A percentile compares a stretch with the other conserved stretches of the same genome.
Conservation (phyloP, 2,113 vertebrate species). For the Calidris pygmaea region DNA sequence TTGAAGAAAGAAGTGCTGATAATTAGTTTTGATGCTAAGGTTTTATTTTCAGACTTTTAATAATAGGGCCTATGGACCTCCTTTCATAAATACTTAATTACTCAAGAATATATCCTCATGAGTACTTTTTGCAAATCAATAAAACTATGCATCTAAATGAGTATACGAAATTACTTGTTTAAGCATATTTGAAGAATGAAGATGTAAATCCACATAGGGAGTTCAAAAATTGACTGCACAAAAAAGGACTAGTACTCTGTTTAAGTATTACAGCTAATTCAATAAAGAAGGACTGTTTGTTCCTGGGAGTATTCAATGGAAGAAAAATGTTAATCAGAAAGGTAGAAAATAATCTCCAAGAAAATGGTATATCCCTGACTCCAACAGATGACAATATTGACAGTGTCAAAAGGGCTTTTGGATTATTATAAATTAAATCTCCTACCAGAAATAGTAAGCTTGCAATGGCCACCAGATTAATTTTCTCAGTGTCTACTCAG, state of each 20-base stretch:
- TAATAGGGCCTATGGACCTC: background rate
- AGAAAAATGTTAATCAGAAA: background rate
- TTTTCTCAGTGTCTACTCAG: background rate
- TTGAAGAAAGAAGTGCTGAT: background rate
- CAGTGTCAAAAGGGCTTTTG: background rate
- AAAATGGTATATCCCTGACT: background rate
- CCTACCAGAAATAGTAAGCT: background rate
- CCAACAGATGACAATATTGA: background rate
- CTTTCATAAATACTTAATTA: background rate
- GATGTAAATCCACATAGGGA: background rate
- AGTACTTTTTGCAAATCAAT: background rate
- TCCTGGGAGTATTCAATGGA: background rate
- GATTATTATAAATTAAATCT: background rate
- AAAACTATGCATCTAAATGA: background rate
- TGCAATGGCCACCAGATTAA: background rate
- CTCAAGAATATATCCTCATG: background rate
- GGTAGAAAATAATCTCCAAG: background rate
- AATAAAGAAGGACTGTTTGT: background rate
- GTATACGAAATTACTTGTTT: background rate
- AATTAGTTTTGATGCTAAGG: background rate
- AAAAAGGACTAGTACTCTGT: background rate
- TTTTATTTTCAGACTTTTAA: background rate
- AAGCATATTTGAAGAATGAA: background rate
- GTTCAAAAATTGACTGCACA: background rate
- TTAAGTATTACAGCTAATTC: background rate